Base-by-base conservation (phyloP, 2,888 invertebrate species). In the Tinea trinotella region DNA sequence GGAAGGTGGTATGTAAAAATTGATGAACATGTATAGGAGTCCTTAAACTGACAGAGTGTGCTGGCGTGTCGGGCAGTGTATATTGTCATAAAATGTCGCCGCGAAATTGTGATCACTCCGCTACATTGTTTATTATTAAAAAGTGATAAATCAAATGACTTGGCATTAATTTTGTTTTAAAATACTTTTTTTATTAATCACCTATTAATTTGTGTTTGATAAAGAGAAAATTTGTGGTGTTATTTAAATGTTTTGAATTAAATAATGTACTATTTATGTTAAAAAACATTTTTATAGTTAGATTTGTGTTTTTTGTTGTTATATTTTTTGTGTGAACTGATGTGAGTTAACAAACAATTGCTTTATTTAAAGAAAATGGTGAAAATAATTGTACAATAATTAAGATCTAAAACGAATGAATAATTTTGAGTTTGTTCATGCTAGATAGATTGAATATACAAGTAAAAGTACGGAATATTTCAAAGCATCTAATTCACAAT, bases 1-100 rank as follows among this genome's bases (percentile, higher is more conserved):
- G 84, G 85, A 84, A 85, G 85, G 84, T 85, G 84, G 85, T 83
- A 84, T 85, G 84, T 85, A 85, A 85, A 85, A 85, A 85, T 85
- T 85, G 77, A 85, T 85, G 83, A 84, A 85, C 84, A 84, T 82
- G 82, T 84, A 84, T 85, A 82, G 82, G 72, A 83, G 83, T 84
- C 82, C 81, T 84, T 84, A 84, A 77, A 83, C 82, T 85, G 85
- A 83, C 84, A 85, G 83, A 85, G 83, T 79, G 76, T 76, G 83
- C 81, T 82, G 80, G 83, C 80, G 76, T 76, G 84, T 75, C 70
- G 84, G 77, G 73, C 82, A 76, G 85, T 82, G 83, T 80, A 83
- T 84, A 82, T 84, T 85, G 82, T 83, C 80, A 81, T 74, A 82
- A 82, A 83, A 83, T 84, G 83, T 78, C 73, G 77, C 71, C 74